These are phyloP conservation scores for Cordilura impudica DNA, from an alignment of 2,888 invertebrate genomes.

Conservation along the genomic window DNA sequence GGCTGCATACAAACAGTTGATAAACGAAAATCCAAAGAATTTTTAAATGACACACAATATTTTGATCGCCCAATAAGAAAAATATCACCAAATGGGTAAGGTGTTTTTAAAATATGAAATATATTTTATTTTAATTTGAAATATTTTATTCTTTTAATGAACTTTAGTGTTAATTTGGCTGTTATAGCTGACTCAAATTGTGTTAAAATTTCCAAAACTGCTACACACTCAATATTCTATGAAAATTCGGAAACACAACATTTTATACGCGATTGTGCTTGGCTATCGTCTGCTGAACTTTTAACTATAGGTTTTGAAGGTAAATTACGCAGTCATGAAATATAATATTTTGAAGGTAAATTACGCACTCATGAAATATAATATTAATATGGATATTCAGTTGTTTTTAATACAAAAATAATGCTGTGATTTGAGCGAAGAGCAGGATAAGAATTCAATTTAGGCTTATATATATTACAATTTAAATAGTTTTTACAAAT, in stretches of 20 bases:
- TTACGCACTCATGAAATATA: background rate
- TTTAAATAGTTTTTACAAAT: background rate
- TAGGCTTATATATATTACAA: background rate
- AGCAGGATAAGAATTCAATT: background rate
- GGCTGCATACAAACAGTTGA: slow-evolving; percentile 65
- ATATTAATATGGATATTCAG: background rate
- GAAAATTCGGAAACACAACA: slow-evolving; percentile 63
- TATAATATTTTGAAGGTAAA: slow-evolving; percentile 47
- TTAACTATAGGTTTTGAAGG: slow-evolving; percentile 67
- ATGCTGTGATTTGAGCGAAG: background rate
- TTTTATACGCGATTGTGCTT: slow-evolving; percentile 67
- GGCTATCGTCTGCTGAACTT: slow-evolving; percentile 60
- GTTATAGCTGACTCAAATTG: slow-evolving; percentile 66
- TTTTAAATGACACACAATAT: slow-evolving; percentile 56
- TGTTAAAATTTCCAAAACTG: slow-evolving; percentile 62
- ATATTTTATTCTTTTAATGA: background rate
- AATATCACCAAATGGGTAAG: slow-evolving; percentile 65
- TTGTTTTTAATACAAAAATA: background rate
- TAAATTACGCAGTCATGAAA: slow-evolving; percentile 63
- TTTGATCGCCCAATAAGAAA: slow-evolving; percentile 67
- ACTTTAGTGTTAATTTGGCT: slow-evolving; percentile 64
- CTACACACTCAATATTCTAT: slow-evolving; percentile 59
- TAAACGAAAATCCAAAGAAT: slow-evolving; percentile 63
- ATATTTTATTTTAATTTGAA: background rate
- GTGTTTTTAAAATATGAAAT: background rate